Evolutionary conservation across 2,113 vertebrate species (phyloP), one percentile per base, ranked within the genome.

Genomic region (Collichthys lucidus): DNA sequence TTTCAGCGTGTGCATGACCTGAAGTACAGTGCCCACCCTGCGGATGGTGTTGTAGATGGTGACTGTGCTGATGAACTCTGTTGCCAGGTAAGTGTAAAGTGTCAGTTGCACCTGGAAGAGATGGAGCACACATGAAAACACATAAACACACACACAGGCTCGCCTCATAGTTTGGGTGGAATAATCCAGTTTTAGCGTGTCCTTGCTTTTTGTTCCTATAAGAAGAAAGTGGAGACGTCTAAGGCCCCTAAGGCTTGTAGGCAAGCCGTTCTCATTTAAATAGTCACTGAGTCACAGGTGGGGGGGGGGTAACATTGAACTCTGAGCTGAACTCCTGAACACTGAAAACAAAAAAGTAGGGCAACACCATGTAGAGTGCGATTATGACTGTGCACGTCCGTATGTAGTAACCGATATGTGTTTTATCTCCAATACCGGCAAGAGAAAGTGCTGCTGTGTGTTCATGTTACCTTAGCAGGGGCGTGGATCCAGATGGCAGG

Each of bases 401-500:
- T 29, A 59, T 73, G 44, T 53, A 40, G 8, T 50, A 66, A 53
- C 24, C 5, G 0, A 31, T 70, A 3, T 53, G 40, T 49, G 8
- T 20, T 26, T 7, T 3, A 19, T 24, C 12, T 57, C 5, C 11
- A 50, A 2, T 57, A 74, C 60, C 75, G 47, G 64, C 1, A 71
- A 53, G 50, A 44, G 35, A 29, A 64, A 12, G 42, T n/a, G 69
- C 19, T 61, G 44, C 47, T 11, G 12, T 24, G 67, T 46, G 11
- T 62, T 80, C 29, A 14, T 4, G 10, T 83, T 93, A 99, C 98
- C 97, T 98, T 98, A 91, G 98, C 96, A 73, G 97, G 96, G 44
- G 97, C 96, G 84, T 99, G 97, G 93, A 99, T 98, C 98, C 98
- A 99, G 94, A 99, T 97, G 90, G 96, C 96, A 50, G 98, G 98